A percentile compares a stretch with the other conserved stretches of the same genome.
These are phyloP conservation scores for Epinephelus coioides DNA, from an alignment of 2,797 vertebrate genomes.

Conservation along the genomic window DNA sequence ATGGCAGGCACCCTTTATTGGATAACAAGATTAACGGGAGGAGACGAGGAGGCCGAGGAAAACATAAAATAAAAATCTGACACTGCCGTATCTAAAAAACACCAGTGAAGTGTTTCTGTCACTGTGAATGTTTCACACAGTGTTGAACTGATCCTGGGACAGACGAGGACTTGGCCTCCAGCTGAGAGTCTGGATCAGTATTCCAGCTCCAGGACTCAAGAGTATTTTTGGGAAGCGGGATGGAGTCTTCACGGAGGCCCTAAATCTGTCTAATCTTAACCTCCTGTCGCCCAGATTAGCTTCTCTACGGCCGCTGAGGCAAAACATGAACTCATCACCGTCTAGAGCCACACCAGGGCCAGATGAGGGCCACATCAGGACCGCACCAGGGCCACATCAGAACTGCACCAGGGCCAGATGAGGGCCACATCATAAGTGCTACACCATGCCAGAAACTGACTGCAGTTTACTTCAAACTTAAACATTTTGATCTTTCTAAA, in stretches of 20 bases:
- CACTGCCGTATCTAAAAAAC: too few relatives aligned
- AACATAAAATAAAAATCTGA: too few relatives aligned
- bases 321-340: background rate
- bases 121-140: too few relatives aligned
- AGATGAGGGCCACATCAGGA: background rate
- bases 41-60: background rate
- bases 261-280: constrained; percentile 71
- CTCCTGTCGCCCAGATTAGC: constrained; percentile 64
- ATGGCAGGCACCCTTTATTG: constrained; percentile 64
- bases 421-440: too few relatives aligned
- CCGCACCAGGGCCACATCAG: background rate
- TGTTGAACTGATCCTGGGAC: background rate
- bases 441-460: too few relatives aligned
- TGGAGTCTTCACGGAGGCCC: constrained; percentile 1
- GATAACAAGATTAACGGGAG: constrained; percentile 60
- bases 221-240: constrained; percentile 44
- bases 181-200: constrained; percentile 9
- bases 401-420: background rate
- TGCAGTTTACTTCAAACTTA: too few relatives aligned
- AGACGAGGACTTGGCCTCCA: background rate
- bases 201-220: constrained; percentile 12
- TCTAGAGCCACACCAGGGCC: background rate
- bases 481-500: too few relatives aligned
- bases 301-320: background rate
- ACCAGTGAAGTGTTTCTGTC: too few relatives aligned